A percentile compares a stretch with the other conserved stretches of the same genome.
These are phyloP conservation scores for Ispidina lecontei DNA, from an alignment of 2,797 vertebrate genomes.

Conservation along the genomic window DNA sequence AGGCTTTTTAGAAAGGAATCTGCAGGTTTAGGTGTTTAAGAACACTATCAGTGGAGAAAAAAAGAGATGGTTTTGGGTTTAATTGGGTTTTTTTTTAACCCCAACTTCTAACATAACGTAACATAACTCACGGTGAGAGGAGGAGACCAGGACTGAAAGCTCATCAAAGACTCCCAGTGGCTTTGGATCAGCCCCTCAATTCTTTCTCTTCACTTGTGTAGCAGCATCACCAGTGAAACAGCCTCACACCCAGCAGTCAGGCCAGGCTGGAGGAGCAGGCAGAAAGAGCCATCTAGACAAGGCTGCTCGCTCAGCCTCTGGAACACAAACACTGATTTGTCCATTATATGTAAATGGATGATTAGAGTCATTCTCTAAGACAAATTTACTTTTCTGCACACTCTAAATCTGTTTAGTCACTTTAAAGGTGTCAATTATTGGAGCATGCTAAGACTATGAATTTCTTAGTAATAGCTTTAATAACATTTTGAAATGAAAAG, in stretches of 20 bases:
- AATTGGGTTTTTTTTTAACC: conserved; percentile 5
- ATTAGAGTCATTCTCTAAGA: conserved; percentile 94
- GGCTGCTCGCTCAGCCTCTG: conserved; percentile 26
- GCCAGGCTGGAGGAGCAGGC: background rate
- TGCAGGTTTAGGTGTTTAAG: conserved; percentile 24
- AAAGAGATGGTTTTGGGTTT: conserved; percentile 27
- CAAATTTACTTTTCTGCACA: conserved; percentile 97
- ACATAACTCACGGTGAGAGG: conserved; percentile 15
- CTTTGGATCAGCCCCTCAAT: background rate
- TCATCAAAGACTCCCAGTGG: conserved; percentile 25
- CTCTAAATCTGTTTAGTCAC: conserved; percentile 98
- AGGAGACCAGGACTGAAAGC: background rate
- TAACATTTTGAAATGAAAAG: conserved; percentile 99
- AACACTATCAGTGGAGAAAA: background rate
- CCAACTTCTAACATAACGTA: conserved; percentile 28
- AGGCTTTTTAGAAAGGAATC: background rate
- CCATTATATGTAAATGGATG: conserved; percentile 88
- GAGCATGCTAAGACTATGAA: conserved; percentile 90
- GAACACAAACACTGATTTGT: conserved; percentile 74
- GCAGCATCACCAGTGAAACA: conserved; percentile 10
- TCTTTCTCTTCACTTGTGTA: conserved; percentile 6
- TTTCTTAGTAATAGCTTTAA: conserved; percentile 98
- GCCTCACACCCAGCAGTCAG: conserved; percentile 1
- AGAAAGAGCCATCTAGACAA: background rate
- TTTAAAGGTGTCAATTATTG: conserved; percentile 99